These are phyloP conservation scores for Ypsolopha scabrella DNA, from an alignment of 2,888 invertebrate genomes.

Conservation along the genomic window DNA sequence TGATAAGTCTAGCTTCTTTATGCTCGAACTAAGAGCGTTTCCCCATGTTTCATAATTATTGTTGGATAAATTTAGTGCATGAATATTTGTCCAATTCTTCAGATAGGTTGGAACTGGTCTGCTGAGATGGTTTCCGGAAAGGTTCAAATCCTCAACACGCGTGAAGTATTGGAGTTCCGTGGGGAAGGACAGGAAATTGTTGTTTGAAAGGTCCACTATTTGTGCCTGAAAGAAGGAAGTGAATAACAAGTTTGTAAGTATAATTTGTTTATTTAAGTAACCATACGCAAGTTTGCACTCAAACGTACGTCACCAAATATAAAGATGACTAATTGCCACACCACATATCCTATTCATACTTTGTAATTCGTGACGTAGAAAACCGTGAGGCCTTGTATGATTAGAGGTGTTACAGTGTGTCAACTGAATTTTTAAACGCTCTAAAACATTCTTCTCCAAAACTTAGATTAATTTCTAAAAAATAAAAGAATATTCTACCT, in stretches of 20 bases:
- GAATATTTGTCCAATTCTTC: conserved; percentile 56
- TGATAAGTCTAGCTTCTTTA: conserved; percentile 74
- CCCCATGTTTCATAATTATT: conserved; percentile 60
- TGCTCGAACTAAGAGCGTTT: conserved; percentile 28
- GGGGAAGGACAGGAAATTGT: conserved; percentile 71
- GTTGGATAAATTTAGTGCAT: conserved; percentile 69
- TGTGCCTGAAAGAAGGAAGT: conserved; percentile 64
- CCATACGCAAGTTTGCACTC: too few relatives aligned
- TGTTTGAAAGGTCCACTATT: conserved; percentile 73
- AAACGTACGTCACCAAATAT: too few relatives aligned
- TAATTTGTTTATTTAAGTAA: too few relatives aligned
- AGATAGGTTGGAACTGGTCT: conserved; percentile 53
- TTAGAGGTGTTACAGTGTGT: too few relatives aligned
- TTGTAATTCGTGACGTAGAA: too few relatives aligned
- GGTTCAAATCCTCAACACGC: conserved; percentile 56
- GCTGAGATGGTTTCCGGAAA: conserved; percentile 64
- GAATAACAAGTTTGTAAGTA: too few relatives aligned
- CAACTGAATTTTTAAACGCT: too few relatives aligned
- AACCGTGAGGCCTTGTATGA: too few relatives aligned
- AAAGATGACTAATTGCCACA: too few relatives aligned
- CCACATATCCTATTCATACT: too few relatives aligned
- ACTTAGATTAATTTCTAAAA: too few relatives aligned
- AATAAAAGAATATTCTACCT: conserved; percentile 27
- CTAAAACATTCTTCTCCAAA: too few relatives aligned
- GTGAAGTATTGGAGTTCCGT: conserved; percentile 51